A percentile compares a stretch with the other conserved stretches of the same genome.
Conservation (phyloP, 2,113 vertebrate species). For the Origma solitaria region DNA sequence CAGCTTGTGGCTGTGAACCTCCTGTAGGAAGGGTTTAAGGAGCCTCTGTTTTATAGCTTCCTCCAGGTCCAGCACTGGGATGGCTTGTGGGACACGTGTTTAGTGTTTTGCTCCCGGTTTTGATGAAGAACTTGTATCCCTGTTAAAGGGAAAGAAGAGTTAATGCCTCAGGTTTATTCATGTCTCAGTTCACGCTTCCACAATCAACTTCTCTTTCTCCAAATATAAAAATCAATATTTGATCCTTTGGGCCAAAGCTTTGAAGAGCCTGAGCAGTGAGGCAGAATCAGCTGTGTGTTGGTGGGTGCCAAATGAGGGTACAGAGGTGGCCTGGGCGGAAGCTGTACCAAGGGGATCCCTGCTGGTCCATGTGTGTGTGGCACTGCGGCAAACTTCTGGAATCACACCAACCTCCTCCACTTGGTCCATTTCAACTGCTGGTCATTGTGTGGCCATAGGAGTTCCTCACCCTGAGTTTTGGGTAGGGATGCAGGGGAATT, state of each 20-base stretch:
- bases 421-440: background rate
- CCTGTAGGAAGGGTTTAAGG: background rate
- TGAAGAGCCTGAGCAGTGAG: background rate
- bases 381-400: background rate
- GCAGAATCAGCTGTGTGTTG: background rate
- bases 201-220: background rate
- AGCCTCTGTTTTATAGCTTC: background rate
- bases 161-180: background rate
- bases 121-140: background rate
- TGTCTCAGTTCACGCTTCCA: background rate
- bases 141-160: background rate
- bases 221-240: rapidly evolving
- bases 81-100: rapidly evolving
- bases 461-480: background rate
- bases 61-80: background rate
- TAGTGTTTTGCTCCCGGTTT: background rate
- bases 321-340: background rate
- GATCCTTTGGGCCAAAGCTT: background rate
- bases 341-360: background rate
- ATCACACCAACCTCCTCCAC: background rate
- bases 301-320: background rate
- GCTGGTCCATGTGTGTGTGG: rapidly evolving
- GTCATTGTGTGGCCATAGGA: rapidly evolving
- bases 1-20: background rate
- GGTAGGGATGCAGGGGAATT: background rate